These are phyloP conservation scores for Sminthurides aquaticus DNA, from an alignment of 2,888 invertebrate species.

Conservation along the genomic window DNA sequence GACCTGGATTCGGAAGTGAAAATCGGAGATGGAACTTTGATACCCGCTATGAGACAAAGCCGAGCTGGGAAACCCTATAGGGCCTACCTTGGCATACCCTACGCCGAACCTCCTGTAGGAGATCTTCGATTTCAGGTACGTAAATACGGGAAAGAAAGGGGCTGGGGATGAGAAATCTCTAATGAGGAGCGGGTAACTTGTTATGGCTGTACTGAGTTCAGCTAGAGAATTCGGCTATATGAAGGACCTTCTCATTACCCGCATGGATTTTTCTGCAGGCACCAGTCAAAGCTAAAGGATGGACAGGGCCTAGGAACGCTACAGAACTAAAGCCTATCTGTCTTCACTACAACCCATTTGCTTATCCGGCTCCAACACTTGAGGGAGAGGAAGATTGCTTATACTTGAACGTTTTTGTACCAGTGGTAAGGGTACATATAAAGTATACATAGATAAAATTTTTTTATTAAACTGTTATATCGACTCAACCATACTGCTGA, in stretches of 20 bases:
- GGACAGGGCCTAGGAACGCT: constrained; percentile 30
- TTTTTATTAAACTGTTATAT: no score
- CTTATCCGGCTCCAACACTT: constrained; percentile 25
- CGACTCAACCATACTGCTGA: no score
- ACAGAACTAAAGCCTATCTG: constrained; percentile 30
- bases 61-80: background rate
- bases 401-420: constrained; percentile 26
- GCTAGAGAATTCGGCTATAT: no score
- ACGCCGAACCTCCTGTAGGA: background rate
- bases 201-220: no score
- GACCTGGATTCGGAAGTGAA: background rate
- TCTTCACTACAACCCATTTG: constrained; percentile 35
- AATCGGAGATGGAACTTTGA: background rate
- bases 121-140: constrained; percentile 4
- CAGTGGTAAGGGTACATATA: background rate
- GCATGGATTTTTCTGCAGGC: no score
- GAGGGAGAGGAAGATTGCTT: constrained; percentile 37
- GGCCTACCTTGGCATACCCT: background rate
- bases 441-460: no score
- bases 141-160: background rate
- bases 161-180: background rate
- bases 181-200: no score
- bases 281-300: constrained; percentile 24
- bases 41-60: background rate
- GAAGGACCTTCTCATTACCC: no score